Percentiles rank a stretch among this genome's conserved stretches.
phyloP scores from a whole-genome alignment of 2,888 invertebrate species.

The Helleia helle region DNA sequence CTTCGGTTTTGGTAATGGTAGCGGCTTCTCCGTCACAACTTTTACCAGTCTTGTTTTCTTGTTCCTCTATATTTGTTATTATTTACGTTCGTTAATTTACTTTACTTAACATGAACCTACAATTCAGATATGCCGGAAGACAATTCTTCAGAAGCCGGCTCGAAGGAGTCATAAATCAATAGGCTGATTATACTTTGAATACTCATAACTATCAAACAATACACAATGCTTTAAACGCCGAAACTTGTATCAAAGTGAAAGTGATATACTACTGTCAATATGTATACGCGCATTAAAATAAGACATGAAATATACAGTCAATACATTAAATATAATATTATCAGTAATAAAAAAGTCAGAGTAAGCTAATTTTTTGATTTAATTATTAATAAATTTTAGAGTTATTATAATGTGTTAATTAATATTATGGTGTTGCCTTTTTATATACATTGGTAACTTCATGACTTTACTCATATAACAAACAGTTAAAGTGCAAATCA shows the following conservation, averaged over 20 bases:
- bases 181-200: constrained; percentile 31
- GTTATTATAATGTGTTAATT: no score
- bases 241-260: constrained; percentile 20
- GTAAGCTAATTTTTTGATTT: constrained; percentile 26
- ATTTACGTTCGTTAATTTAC: no score
- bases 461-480: no score
- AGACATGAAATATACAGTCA: constrained; percentile 32
- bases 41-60: no score
- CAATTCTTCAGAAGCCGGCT: constrained; percentile 23
- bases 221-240: constrained; percentile 28
- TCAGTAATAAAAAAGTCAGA: constrained; percentile 38
- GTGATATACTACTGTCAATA: constrained; percentile 33
- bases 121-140: constrained; percentile 40
- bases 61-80: no score
- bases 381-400: no score
- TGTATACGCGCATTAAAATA: constrained; percentile 37
- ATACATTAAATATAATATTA: constrained; percentile 32
- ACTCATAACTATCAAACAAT: constrained; percentile 31
- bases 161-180: constrained; percentile 27
- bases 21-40: background rate
- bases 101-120: no score
- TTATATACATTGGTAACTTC: no score
- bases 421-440: no score
- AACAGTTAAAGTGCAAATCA: no score
- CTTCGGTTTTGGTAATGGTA: background rate